Evolutionary conservation across 2,888 invertebrate species (phyloP).

Genomic region (Phaonia tiefii): DNA sequence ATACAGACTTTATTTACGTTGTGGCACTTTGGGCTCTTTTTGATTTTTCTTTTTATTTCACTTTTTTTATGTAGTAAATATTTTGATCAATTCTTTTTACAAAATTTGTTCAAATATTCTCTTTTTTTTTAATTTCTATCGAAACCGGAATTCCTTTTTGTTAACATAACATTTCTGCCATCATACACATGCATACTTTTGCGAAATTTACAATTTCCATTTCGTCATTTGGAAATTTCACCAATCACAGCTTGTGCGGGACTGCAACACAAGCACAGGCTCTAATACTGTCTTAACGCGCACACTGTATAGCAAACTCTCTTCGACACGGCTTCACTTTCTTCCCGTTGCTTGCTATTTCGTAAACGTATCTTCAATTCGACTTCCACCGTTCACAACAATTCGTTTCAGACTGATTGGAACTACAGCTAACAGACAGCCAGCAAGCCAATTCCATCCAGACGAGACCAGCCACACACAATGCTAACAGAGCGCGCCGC

Average conservation of each 20-base stretch:
- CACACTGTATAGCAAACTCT: conserved; percentile 39
- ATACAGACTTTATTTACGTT: conserved; percentile 59
- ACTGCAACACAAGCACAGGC: too few species aligned
- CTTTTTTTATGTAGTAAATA: background rate
- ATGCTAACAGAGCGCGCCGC: conserved; percentile 18
- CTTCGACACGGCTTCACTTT: conserved; percentile 43
- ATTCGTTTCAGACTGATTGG: conserved; percentile 78
- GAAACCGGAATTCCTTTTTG: conserved; percentile 6
- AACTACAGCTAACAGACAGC: conserved; percentile 72
- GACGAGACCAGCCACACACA: conserved; percentile 32
- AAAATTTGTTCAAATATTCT: background rate
- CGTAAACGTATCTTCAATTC: conserved; percentile 52
- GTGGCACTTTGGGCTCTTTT: conserved; percentile 59
- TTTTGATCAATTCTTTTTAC: too few species aligned
- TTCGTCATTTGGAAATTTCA: background rate
- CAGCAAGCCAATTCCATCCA: conserved; percentile 70
- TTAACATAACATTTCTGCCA: conserved; percentile 1
- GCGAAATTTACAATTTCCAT: conserved; percentile 7
- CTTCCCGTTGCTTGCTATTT: conserved; percentile 21
- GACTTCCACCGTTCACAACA: conserved; percentile 76
- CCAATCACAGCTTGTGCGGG: background rate
- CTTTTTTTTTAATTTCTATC: too few species aligned
- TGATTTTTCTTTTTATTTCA: background rate
- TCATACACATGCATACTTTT: background rate
- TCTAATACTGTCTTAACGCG: conserved; percentile 18